Evolutionary conservation across 2,888 invertebrate species (phyloP).

Genomic region (Phortica magna): DNA sequence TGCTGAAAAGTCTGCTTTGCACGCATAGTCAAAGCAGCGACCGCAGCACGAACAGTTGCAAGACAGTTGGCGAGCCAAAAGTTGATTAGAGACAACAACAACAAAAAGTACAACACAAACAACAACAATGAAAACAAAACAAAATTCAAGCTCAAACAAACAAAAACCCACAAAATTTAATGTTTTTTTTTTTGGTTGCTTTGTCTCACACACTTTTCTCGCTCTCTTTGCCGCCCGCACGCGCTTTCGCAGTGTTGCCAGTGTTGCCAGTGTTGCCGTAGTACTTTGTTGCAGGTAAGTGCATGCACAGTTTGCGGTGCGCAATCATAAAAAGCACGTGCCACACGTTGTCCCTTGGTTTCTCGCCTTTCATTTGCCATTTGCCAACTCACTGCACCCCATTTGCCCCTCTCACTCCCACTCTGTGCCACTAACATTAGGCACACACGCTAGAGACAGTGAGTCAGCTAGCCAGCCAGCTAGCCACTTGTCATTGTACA

Average conservation of each 20-base stretch:
- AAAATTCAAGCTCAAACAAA: too few species aligned
- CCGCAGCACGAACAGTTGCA: constrained; percentile 25
- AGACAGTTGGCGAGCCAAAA: constrained; percentile 62
- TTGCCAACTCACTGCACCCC: too few species aligned
- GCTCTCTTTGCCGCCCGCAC: constrained; percentile 30
- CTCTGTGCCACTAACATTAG: too few species aligned
- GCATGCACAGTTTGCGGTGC: too few species aligned
- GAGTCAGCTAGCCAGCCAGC: background rate
- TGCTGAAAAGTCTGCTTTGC: constrained; percentile 56
- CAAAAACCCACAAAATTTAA: too few species aligned
- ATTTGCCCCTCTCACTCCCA: background rate
- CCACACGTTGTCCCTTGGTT: too few species aligned
- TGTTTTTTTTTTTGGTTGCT: too few species aligned
- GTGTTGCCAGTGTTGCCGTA: too few species aligned
- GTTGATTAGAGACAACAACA: constrained; percentile 66
- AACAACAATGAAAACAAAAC: constrained; percentile 24
- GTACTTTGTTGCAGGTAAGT: too few species aligned
- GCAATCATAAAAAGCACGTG: too few species aligned
- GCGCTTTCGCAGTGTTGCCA: background rate
- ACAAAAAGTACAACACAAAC: constrained; percentile 49
- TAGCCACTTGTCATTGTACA: background rate
- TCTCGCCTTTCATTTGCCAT: too few species aligned
- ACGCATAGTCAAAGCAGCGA: constrained; percentile 41
- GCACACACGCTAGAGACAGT: too few species aligned
- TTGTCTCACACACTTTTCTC: background rate